A percentile compares a stretch with the other conserved stretches of the same genome.
phyloP scores from a whole-genome alignment of 1,140 invertebrate genomes.

The Cotesia chilonis region DNA sequence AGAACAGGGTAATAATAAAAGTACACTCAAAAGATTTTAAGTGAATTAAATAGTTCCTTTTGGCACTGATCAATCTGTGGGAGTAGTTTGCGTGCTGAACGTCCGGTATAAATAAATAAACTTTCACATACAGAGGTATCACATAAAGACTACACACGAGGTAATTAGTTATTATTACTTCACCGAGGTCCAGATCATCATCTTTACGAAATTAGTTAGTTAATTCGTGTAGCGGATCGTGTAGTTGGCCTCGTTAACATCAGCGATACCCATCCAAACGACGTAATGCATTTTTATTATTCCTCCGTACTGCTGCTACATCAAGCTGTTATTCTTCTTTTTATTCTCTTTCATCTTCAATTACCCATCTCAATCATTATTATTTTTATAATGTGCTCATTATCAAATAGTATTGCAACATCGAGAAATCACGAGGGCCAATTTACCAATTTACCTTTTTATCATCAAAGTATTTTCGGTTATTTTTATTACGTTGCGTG shows the following conservation, averaged over 20 bases:
- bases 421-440: background rate
- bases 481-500: too few relatives aligned
- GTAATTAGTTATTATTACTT: constrained; percentile 36
- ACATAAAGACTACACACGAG: constrained; percentile 21
- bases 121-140: constrained; percentile 13
- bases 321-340: too few relatives aligned
- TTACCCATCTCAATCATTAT: background rate
- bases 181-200: constrained; percentile 37
- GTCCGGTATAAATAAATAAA: constrained; percentile 31
- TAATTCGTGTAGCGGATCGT: constrained; percentile 10
- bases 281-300: constrained; percentile 1
- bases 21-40: background rate
- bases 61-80: background rate
- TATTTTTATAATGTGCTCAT: background rate
- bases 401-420: background rate
- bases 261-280: constrained; percentile 1
- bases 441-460: too few relatives aligned
- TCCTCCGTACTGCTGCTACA: background rate
- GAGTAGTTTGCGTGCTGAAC: constrained; percentile 8
- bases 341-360: background rate
- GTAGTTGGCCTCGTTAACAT: background rate
- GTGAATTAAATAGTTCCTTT: constrained; percentile 13
- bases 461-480: too few relatives aligned
- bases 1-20: too few relatives aligned
- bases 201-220: constrained; percentile 34